Evolutionary conservation across 2,888 invertebrate species (phyloP).

Genomic region (Epirrhoe alternata): DNA sequence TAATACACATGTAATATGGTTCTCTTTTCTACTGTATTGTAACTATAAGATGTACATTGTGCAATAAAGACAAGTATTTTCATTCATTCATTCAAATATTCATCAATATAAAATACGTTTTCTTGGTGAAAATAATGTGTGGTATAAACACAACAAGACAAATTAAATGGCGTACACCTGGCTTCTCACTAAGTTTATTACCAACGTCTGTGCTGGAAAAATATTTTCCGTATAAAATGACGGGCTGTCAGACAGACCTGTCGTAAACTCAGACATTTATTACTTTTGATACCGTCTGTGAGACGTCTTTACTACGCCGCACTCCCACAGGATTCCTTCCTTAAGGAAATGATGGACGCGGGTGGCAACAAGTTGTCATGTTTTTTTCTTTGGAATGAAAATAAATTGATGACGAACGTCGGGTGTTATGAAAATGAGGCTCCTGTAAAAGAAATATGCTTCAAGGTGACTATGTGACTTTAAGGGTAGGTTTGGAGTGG

Average conservation of each 20-base stretch:
- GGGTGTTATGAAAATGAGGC: slow-evolving; percentile 9
- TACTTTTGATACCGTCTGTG: slow-evolving; percentile 63
- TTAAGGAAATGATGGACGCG: slow-evolving; percentile 38
- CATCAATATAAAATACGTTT: neutral
- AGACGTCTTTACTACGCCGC: slow-evolving; percentile 48
- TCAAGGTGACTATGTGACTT: neutral
- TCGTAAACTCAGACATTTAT: slow-evolving; percentile 73
- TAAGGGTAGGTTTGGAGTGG: neutral
- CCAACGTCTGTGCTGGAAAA: slow-evolving; percentile 55
- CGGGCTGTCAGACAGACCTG: slow-evolving; percentile 53
- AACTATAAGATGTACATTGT: too few species aligned
- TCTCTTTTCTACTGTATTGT: too few species aligned
- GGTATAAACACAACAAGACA: slow-evolving; percentile 41
- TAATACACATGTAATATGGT: too few species aligned
- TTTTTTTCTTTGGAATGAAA: slow-evolving; percentile 38
- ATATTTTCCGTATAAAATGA: slow-evolving; percentile 63
- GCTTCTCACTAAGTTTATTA: slow-evolving; percentile 66
- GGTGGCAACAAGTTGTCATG: slow-evolving; percentile 54
- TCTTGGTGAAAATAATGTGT: slow-evolving; percentile 6
- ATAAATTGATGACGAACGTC: slow-evolving; percentile 40
- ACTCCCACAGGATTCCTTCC: slow-evolving; percentile 34
- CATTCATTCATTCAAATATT: neutral
- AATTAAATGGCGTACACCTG: slow-evolving; percentile 61
- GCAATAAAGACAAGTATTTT: neutral
- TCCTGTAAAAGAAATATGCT: neutral